Base-by-base conservation (phyloP, 1,140 invertebrate species). In the Bombus terrestris region DNA sequence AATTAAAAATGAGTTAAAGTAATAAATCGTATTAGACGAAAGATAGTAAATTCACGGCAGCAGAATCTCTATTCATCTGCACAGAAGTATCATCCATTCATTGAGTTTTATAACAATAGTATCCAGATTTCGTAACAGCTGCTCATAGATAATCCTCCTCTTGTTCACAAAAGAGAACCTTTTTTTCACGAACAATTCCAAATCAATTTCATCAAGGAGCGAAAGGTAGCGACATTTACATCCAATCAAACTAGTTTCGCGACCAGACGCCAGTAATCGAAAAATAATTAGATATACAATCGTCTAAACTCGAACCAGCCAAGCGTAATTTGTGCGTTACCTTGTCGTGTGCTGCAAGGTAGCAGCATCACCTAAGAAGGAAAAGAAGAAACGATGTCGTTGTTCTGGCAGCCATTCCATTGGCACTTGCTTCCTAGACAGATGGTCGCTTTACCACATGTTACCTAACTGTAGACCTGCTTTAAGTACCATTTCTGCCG, bases 361-460 rank as follows among this genome's bases (percentile, higher is more conserved):
- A 32, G n/a, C 75, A 4, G n/a, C 75, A 4, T 9, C 39, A 1
- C 62, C 25, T 25, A 59, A 32, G 66, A 37, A 25, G 66, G 66
- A 66, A 57, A 69, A 22, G 53, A 73, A 53, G 25, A 18, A 59
- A 64, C 68, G 59, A 69, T 62, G 81, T 59, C 64, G 78, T 82
- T 69, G 73, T 85, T 89, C 81, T 66, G 37, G 39, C 43, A 53
- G 74, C 47, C 64, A 64, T 83, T 53, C 25, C 35, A n/a, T 35
- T 72, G 69, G 72, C 57, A 79, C 78, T 76, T 39, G 90, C 86
- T 92, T 93, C 92, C 91, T 92, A 92, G 91, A 92, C 92, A 93
- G 92, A 93, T 93, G 92, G 92, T 89, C 86, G 76, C 84, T 90
- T 92, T 82, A 83, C 89, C 92, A 92, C 90, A 93, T 93, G 91